Percentiles rank a stretch among this genome's conserved stretches.
phyloP scores from a whole-genome alignment of 2,113 vertebrate genomes.

The Tupaia tana region DNA sequence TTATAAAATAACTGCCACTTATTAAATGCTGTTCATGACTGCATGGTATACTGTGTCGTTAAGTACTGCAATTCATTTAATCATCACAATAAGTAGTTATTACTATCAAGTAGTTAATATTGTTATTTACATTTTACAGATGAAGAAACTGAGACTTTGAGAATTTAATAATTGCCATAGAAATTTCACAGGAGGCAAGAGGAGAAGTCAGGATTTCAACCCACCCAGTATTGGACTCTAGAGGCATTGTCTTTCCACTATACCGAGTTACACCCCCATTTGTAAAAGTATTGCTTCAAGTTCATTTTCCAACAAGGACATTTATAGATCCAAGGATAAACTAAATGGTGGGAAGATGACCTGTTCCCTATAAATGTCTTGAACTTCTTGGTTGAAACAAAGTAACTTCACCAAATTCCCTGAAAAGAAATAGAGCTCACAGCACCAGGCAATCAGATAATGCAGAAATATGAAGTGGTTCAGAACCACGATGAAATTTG shows the following conservation, averaged over 20 bases:
- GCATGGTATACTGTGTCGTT: not conserved
- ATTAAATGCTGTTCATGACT: not conserved
- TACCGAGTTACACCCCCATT: not conserved
- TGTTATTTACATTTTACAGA: not conserved
- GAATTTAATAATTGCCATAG: not conserved
- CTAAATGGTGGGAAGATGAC: not conserved
- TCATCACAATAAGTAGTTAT: not conserved
- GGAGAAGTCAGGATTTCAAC: not conserved
- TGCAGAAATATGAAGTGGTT: conserved; percentile 31
- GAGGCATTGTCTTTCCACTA: not conserved
- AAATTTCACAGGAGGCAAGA: not conserved
- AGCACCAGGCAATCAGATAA: not conserved
- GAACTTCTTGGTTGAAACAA: not conserved
- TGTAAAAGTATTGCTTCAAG: not conserved
- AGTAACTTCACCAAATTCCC: not conserved
- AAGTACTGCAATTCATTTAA: conserved; percentile 10
- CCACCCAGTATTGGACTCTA: not conserved
- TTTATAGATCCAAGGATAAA: not conserved
- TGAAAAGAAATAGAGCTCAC: not conserved
- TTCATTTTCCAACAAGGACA: conserved; percentile 18
- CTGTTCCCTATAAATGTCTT: not conserved
- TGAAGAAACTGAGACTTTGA: conserved; percentile 6
- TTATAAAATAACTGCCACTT: conserved; percentile 40
- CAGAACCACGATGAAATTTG: conserved; percentile 1
- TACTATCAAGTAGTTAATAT: not conserved